Evolutionary conservation across 2,797 vertebrate species (phyloP), one percentile per base, ranked within the genome.

Genomic region (Ispidina picta): DNA sequence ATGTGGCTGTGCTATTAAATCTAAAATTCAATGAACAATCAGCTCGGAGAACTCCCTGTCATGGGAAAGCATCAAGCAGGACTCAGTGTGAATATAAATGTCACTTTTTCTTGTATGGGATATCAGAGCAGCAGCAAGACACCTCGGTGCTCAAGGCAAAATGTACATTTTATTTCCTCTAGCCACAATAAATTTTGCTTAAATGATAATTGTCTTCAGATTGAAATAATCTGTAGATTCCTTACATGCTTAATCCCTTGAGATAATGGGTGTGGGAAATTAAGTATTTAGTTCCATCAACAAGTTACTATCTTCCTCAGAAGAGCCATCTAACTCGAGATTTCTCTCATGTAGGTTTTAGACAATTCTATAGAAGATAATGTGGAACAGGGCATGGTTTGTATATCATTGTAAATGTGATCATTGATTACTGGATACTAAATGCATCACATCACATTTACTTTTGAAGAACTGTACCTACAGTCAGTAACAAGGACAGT

Each of bases 1-100:
- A 83, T 58, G 83, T 44, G 86, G 51, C 21, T 54, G 11, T 51
- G 41, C 59, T 89, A 46, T 60, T 75, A 73, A 89, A 95, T 83
- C 66, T 64, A 83, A 58, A 93, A 71, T 86, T 91, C 62, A 74
- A 64, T 56, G 62, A 95, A 94, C 52, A 83, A 78, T 39, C 60
- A 92, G 10, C 49, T 59, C 59, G 51, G 35, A 87, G 25, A 92
- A 43, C 25, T 90, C 63, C 49, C 43, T 72, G 65, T 56, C 79
- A 90, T 29, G 22, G 33, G 88, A 81, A 12, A 73, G 17, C 20
- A 93, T n/a, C 26, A 76, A 2, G 3, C 3, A 74, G 77, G 31
- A 58, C 16, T 46, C 26, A 22, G 6, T n/a, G 71, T 10, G 70
- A 65, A 86, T 26, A 86, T 18, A 89, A 92, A 88, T 37, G 22